Percentiles rank a stretch among this genome's conserved stretches.
These are phyloP conservation scores for Aphelinus certus DNA, from an alignment of 1,140 invertebrate species.

Conservation along the genomic window DNA sequence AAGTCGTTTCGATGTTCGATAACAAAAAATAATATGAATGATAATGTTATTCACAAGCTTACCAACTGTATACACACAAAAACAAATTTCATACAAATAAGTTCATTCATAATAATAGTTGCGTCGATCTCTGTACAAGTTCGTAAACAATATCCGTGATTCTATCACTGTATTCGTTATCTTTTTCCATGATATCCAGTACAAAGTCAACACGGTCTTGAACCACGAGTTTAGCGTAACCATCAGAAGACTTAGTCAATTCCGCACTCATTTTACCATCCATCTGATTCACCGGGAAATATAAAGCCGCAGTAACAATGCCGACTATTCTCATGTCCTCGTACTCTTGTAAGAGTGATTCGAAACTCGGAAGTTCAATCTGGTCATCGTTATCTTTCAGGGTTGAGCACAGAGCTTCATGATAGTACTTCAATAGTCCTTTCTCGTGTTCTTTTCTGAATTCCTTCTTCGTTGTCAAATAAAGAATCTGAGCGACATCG, in stretches of 20 bases:
- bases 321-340: conserved; percentile 54
- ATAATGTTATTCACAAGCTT: too few species aligned
- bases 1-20: too few species aligned
- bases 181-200: not conserved
- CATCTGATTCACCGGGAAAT: conserved; percentile 53
- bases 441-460: conserved; percentile 48
- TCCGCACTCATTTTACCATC: conserved; percentile 45
- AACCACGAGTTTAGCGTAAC: conserved; percentile 48
- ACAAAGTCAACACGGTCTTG: conserved; percentile 18
- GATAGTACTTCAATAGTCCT: conserved; percentile 57
- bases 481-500: conserved; percentile 59
- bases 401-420: conserved; percentile 47
- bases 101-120: not conserved
- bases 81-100: too few species aligned
- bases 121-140: not conserved
- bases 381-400: conserved; percentile 39
- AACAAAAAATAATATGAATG: too few species aligned
- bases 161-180: not conserved
- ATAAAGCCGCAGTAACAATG: conserved; percentile 48
- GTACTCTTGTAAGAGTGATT: conserved; percentile 50
- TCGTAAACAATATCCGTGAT: not conserved
- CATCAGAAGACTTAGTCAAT: conserved; percentile 43
- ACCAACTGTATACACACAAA: too few species aligned
- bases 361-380: conserved; percentile 47
- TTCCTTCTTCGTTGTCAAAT: conserved; percentile 51